phyloP scores from a whole-genome alignment of 2,113 vertebrate species.

The Junco hyemalis region DNA sequence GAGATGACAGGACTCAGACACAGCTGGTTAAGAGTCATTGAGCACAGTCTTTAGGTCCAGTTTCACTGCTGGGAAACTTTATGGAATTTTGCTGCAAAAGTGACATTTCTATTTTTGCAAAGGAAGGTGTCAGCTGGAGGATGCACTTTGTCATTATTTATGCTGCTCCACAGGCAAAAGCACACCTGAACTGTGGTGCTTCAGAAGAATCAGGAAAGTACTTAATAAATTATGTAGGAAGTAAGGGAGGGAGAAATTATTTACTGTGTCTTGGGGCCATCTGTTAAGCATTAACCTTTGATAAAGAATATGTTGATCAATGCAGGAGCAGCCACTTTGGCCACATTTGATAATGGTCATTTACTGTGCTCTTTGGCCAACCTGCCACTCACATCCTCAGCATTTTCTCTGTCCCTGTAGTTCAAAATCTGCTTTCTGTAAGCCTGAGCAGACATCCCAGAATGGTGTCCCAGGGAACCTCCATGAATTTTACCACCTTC shows the following conservation, averaged over 20 bases:
- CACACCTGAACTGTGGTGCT: not conserved
- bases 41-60: not conserved
- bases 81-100: not conserved
- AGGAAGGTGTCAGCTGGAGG: not conserved
- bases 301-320: not conserved
- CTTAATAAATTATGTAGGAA: not conserved
- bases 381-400: not conserved
- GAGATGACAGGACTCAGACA: not conserved
- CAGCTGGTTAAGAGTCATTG: not conserved
- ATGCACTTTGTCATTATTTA: not conserved
- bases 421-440: not conserved
- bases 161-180: not conserved
- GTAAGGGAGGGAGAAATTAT: not conserved
- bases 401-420: rapidly evolving
- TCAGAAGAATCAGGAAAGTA: not conserved
- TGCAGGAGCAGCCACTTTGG: not conserved
- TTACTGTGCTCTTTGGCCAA: not conserved
- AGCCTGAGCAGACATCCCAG: not conserved
- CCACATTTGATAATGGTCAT: not conserved
- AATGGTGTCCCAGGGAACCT: not conserved
- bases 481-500: not conserved
- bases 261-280: not conserved
- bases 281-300: slow-evolving; percentile 9
- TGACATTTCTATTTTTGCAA: not conserved
- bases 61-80: not conserved